Conservation (phyloP, 2,888 invertebrate genomes). For the Torymus texanus region DNA sequence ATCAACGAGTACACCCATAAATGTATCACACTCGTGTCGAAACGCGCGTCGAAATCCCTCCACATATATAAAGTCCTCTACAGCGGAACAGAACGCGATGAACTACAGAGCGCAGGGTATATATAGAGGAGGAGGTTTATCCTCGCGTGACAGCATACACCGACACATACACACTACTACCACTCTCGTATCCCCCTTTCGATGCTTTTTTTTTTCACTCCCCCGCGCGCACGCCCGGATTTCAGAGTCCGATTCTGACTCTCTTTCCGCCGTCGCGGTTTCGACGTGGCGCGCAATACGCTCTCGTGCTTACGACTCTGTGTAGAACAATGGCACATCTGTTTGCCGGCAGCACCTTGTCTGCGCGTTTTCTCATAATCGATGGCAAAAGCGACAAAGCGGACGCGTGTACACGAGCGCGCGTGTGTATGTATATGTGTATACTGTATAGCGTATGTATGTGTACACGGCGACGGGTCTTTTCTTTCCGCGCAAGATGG, state of each 20-base stretch:
- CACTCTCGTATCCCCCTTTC: too few species aligned
- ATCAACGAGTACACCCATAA: too few species aligned
- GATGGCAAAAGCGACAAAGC: conserved; percentile 49
- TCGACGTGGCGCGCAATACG: not conserved
- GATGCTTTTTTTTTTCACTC: not conserved
- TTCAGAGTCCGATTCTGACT: not conserved
- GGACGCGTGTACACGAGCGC: not conserved
- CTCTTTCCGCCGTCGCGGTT: not conserved
- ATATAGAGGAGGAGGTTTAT: too few species aligned
- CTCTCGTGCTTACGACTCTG: not conserved
- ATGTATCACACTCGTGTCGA: too few species aligned
- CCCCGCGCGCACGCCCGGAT: conserved; percentile 5
- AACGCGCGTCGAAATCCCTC: too few species aligned
- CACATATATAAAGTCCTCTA: not conserved
- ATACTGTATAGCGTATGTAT: not conserved
- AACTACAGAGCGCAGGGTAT: too few species aligned
- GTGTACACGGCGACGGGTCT: conserved; percentile 6
- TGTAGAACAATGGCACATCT: conserved; percentile 54
- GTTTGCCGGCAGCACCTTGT: conserved; percentile 41
- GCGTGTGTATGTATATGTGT: too few species aligned
- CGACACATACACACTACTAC: too few species aligned
- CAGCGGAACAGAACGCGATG: too few species aligned
- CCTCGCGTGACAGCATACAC: too few species aligned
- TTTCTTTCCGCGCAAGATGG: conserved; percentile 32
- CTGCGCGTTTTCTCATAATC: conserved; percentile 45